phyloP scores from a whole-genome alignment of 2,888 invertebrate species.

The Anarsia innoxiella region DNA sequence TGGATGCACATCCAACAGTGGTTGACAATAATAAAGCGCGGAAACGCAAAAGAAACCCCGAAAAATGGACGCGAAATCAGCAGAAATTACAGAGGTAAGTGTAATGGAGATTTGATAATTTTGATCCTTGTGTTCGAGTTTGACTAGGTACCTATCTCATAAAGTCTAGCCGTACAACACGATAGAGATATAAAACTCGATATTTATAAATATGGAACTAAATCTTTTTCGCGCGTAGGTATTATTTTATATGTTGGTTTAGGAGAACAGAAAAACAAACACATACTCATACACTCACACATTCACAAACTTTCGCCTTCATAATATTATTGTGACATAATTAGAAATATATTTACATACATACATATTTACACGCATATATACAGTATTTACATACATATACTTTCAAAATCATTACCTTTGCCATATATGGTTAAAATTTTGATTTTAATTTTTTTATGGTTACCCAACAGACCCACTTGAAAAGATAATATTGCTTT shows the following conservation, averaged over 20 bases:
- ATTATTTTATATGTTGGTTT: background rate
- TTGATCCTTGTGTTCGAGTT: background rate
- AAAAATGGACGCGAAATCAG: background rate
- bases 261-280: background rate
- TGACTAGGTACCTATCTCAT: background rate
- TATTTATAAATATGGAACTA: too few species aligned
- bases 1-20: background rate
- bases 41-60: background rate
- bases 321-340: background rate
- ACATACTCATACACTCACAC: background rate
- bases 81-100: background rate
- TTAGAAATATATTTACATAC: background rate
- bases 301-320: background rate
- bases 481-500: background rate
- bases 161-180: too few species aligned
- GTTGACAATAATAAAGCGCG: background rate
- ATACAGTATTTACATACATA: background rate
- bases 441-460: background rate
- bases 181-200: too few species aligned
- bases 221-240: background rate
- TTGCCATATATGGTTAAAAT: background rate
- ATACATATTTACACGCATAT: background rate
- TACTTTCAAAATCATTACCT: background rate
- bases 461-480: background rate
- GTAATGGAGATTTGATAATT: background rate